Percentiles rank a stretch among this genome's conserved stretches.
Conservation (phyloP, 2,888 invertebrate genomes). For the Leptinotarsa juncta region DNA sequence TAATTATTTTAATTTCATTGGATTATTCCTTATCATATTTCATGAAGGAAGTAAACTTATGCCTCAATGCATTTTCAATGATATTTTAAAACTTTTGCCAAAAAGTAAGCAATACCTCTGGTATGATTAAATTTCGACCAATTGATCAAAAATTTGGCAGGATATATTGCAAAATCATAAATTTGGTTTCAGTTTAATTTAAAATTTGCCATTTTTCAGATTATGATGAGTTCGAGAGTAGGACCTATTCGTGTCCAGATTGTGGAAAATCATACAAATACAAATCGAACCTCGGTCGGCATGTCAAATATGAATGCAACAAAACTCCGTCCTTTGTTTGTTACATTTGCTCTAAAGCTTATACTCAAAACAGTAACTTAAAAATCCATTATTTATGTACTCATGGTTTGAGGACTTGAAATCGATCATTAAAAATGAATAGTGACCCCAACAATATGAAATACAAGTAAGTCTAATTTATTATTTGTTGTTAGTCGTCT, state of each 20-base stretch:
- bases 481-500: background rate
- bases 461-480: background rate
- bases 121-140: too few species aligned
- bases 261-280: constrained; percentile 70
- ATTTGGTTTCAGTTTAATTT: background rate
- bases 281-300: constrained; percentile 75
- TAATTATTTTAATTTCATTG: too few species aligned
- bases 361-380: constrained; percentile 53
- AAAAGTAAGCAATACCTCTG: too few species aligned
- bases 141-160: too few species aligned
- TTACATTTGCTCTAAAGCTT: constrained; percentile 48
- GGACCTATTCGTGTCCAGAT: constrained; percentile 31
- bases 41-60: too few species aligned
- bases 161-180: background rate
- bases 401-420: constrained; percentile 20
- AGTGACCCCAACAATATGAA: background rate
- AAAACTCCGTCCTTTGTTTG: constrained; percentile 56
- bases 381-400: constrained; percentile 30
- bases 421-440: background rate
- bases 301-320: constrained; percentile 65
- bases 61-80: too few species aligned
- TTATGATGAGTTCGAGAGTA: background rate
- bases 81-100: too few species aligned
- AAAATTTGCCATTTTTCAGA: background rate
- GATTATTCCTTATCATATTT: too few species aligned